Conservation (phyloP, 2,888 invertebrate species). For the Tenthredo livida region DNA sequence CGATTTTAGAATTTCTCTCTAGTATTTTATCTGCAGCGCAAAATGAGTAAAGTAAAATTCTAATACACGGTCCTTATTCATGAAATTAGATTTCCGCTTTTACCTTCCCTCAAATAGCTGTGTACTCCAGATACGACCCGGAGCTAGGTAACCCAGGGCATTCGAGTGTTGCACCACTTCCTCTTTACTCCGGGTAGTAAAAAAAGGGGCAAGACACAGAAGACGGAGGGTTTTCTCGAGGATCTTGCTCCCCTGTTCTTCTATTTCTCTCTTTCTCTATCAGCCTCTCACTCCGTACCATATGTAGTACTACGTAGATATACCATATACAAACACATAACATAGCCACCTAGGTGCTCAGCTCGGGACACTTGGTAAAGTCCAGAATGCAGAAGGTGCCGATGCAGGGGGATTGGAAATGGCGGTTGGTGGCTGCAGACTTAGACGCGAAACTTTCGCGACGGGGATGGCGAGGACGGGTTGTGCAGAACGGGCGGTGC, state of each 20-base stretch:
- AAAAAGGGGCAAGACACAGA: background rate
- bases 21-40: background rate
- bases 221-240: constrained; percentile 10
- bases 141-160: background rate
- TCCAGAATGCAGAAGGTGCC: constrained; percentile 12
- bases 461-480: constrained; percentile 23
- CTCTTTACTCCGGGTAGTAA: background rate
- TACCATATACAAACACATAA: background rate
- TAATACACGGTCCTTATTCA: background rate
- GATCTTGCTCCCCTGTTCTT: background rate
- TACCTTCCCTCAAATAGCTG: background rate
- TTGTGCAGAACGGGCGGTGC: constrained; percentile 22
- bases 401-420: constrained; percentile 37
- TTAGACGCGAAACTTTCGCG: constrained; percentile 25
- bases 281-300: background rate
- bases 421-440: constrained; percentile 28
- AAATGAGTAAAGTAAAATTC: background rate
- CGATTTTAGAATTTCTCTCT: background rate
- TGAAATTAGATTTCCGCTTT: background rate
- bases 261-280: background rate
- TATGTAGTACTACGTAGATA: background rate
- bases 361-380: constrained; percentile 2
- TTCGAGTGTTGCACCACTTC: constrained; percentile 19
- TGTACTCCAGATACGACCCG: background rate
- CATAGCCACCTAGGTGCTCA: background rate